phyloP scores from a whole-genome alignment of 2,888 invertebrate species.

The Malachius bipustulatus region DNA sequence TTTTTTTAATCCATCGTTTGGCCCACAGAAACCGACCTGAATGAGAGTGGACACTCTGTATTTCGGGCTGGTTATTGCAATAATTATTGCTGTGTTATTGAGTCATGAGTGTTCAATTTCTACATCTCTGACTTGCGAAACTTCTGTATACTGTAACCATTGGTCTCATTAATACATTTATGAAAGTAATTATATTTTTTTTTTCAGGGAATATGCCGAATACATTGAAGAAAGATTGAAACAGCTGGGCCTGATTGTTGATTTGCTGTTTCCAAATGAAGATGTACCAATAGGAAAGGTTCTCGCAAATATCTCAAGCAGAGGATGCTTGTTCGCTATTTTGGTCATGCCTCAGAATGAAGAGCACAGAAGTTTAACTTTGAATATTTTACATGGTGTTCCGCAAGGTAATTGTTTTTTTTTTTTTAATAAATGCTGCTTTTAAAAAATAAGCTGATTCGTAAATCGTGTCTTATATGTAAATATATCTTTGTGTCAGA shows the following conservation, averaged over 20 bases:
- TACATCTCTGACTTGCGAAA: too few relatives aligned
- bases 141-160: too few relatives aligned
- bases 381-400: constrained; percentile 82
- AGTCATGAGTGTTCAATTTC: too few relatives aligned
- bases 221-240: constrained; percentile 73
- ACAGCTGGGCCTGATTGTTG: constrained; percentile 66
- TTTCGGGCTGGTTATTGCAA: too few relatives aligned
- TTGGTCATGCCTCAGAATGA: constrained; percentile 78
- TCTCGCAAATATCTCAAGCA: constrained; percentile 73
- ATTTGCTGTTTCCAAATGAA: constrained; percentile 83
- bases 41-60: too few relatives aligned
- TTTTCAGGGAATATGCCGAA: constrained; percentile 70
- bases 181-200: constrained; percentile 9
- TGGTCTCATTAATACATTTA: constrained; percentile 6
- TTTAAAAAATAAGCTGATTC: background rate
- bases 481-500: too few relatives aligned
- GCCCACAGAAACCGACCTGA: too few relatives aligned
- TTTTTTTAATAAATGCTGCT: background rate
- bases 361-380: constrained; percentile 72
- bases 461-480: too few relatives aligned
- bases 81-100: too few relatives aligned
- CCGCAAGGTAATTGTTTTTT: constrained; percentile 58
- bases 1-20: too few relatives aligned
- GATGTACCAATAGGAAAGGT: constrained; percentile 70
- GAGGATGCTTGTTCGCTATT: constrained; percentile 84